phyloP scores from a whole-genome alignment of 1,140 invertebrate genomes.

The Cherax quadricarinatus region DNA sequence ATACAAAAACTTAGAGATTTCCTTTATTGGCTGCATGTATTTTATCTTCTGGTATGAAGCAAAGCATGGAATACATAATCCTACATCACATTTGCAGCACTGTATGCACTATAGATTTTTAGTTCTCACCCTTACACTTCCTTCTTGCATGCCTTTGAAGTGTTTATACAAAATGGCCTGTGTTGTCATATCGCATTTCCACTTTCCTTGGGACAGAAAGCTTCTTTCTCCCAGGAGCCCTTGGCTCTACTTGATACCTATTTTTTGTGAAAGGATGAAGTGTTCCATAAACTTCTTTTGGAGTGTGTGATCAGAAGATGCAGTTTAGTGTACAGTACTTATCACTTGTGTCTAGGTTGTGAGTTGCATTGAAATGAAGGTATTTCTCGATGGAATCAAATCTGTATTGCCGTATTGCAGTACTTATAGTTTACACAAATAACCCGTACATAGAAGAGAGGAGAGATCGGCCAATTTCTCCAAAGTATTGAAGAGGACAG shows the following conservation, averaged over 20 bases:
- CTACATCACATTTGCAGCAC: constrained; percentile 12
- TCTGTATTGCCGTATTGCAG: not conserved
- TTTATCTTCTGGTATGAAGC: no score
- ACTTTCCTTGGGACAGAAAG: constrained; percentile 36
- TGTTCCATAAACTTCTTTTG: constrained; percentile 48
- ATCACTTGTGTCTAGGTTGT: not conserved
- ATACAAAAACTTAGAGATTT: no score
- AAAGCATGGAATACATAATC: not conserved
- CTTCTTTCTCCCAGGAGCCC: constrained; percentile 29
- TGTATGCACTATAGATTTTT: not conserved
- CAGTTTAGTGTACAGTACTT: constrained; percentile 28
- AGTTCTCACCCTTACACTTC: constrained; percentile 28
- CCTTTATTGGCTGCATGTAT: no score
- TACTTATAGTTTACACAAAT: no score
- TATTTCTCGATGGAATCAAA: constrained; percentile 29
- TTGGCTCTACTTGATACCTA: constrained; percentile 37
- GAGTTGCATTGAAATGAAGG: constrained; percentile 17
- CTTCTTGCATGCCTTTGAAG: constrained; percentile 13
- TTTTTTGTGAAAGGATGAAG: constrained; percentile 29
- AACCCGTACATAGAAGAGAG: no score
- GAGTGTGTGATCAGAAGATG: constrained; percentile 4
- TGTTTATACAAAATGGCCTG: constrained; percentile 27
- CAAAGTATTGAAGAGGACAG: no score
- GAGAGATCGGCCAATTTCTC: no score
- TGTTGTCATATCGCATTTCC: constrained; percentile 34